Evolutionary conservation across 2,888 invertebrate species (phyloP), one percentile per base, ranked within the genome.

Genomic region (Dryadula phaetusa): DNA sequence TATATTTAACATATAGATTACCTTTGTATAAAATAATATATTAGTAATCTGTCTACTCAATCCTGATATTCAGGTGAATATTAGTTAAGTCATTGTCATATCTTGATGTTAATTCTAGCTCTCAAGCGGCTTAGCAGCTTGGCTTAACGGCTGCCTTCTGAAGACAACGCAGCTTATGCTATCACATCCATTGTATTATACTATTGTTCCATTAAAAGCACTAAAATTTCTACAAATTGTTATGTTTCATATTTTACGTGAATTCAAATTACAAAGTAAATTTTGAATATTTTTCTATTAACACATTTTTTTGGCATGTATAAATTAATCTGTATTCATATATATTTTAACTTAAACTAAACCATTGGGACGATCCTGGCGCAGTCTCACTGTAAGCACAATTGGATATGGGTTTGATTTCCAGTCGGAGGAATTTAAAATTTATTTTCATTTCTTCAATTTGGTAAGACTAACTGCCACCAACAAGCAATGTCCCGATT

Each of bases 61-160:
- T 40, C 12, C 20, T 12, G 54, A 49, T 52, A 42, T 54, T 49
- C 32, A 28, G 32, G 28, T 18, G 25, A 20, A 28, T 44, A 44
- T 42, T 52, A 60, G 34, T 40, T 18, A 49, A 67, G 61, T 62
- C 66, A 32, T 69, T 53, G 46, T 63, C 63, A 52, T 61, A 66
- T 62, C 62, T 63, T 47, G 60, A 18, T 67, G 49, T 25, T 70
- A 70, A 70, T 70, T 64, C 64, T 58, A 46, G 62, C 67, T 52
- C 56, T 67, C 67, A 62, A 52, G 40, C 49, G 65, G 70, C 66
- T 69, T 70, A 73, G 56, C 61, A 22, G 56, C 56, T 22, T 40
- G 52, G 70, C 67, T 70, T 72, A 72, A 70, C 69, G 64, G 61
- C 64, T 64, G 69, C 63, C 56, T 52, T 58, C 49, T 54, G 58